A percentile compares a stretch with the other conserved stretches of the same genome.
Evolutionary conservation across 92 coral and sea anemone species (phyloP).

Genomic region (Parazoanthus darwini): DNA sequence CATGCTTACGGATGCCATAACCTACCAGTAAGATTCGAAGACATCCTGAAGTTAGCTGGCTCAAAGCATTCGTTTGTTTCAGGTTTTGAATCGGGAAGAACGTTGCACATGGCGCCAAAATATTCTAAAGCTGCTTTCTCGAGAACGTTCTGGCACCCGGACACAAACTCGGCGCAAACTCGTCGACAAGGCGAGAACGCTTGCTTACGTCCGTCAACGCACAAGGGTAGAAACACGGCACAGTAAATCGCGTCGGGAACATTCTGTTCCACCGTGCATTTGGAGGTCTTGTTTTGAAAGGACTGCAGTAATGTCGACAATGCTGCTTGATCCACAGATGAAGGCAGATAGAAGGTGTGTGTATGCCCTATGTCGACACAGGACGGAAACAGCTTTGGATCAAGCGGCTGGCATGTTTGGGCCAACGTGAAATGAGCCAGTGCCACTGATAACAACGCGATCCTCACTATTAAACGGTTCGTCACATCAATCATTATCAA

Average conservation of each 20-base stretch:
- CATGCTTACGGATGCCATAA: neutral
- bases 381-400: constrained; percentile 15
- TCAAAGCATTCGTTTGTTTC: constrained; percentile 27
- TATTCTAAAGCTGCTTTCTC: neutral
- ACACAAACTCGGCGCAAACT: constrained; percentile 18
- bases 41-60: neutral
- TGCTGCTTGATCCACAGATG: neutral
- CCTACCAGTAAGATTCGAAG: constrained; percentile 4
- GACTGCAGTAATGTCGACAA: neutral
- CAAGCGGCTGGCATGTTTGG: constrained; percentile 12
- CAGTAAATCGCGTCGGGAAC: constrained; percentile 13
- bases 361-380: constrained; percentile 22
- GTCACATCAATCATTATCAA: neutral
- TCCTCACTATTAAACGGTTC: neutral
- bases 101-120: constrained; percentile 37
- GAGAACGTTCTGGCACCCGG: neutral
- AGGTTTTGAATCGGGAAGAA: constrained; percentile 15
- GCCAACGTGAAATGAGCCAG: neutral
- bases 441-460: neutral
- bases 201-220: constrained; percentile 12
- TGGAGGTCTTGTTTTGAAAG: neutral
- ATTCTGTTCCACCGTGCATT: neutral
- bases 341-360: constrained; percentile 18
- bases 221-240: constrained; percentile 15
- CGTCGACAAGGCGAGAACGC: constrained; percentile 28